These are phyloP conservation scores for Xestia xanthographa DNA, from an alignment of 2,888 invertebrate species.

Conservation along the genomic window DNA sequence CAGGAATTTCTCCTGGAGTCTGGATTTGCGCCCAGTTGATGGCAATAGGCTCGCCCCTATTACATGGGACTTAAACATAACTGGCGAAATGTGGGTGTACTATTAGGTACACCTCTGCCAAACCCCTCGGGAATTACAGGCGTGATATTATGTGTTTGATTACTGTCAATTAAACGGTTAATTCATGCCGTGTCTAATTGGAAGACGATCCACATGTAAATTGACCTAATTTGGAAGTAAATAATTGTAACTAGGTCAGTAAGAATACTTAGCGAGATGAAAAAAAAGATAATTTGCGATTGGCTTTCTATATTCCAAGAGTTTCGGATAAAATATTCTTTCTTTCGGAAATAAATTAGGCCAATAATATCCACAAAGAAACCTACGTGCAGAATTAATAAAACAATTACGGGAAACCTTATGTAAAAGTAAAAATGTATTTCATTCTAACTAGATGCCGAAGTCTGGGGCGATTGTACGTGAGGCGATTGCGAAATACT, in stretches of 20 bases:
- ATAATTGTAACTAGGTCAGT: neutral
- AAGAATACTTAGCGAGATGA: neutral
- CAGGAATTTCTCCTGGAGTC: too few species aligned
- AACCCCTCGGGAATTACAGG: too few species aligned
- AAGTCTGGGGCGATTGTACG: conserved; percentile 69
- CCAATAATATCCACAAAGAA: conserved; percentile 14
- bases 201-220: neutral
- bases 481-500: conserved; percentile 70
- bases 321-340: neutral
- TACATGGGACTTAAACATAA: too few species aligned
- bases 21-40: too few species aligned
- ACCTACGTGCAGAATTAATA: conserved; percentile 43
- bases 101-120: too few species aligned
- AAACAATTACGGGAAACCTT: conserved; percentile 54
- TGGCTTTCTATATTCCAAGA: neutral
- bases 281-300: neutral
- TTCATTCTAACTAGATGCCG: conserved; percentile 63
- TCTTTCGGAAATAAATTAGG: conserved; percentile 14
- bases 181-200: neutral
- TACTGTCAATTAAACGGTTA: conserved; percentile 11
- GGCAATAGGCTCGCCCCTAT: too few species aligned
- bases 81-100: too few species aligned
- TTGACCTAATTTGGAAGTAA: conserved; percentile 14
- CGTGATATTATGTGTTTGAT: neutral
- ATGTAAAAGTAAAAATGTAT: conserved; percentile 62